Evolutionary conservation across 2,888 invertebrate genomes (phyloP), one percentile per base, ranked within the genome.

Genomic region (Drosophila neonasuta): DNA sequence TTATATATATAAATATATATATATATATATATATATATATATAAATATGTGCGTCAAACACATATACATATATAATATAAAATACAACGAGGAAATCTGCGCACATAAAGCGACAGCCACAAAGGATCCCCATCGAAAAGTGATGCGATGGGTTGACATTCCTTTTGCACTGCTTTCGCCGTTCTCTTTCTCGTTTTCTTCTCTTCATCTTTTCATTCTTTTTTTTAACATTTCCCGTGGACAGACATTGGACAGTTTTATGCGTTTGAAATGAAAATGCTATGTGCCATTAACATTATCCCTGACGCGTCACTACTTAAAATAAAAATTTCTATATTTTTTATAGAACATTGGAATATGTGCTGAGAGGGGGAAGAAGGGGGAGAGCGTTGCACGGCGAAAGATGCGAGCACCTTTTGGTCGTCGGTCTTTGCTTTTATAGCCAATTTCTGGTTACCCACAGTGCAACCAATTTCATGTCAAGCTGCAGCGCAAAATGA

Each of bases 201-300:
- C 17, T 15, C 17, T 20, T 13, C 20, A 42, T 20, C 29, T 48
- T 11, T 29, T 36, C 36, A 4, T n/a, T 36, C 60, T 51, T 45
- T 41, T 60, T 48, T 69, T 73, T 68, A 74, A 59, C 64, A 83
- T 83, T 80, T 66, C 55, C 58, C 68, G 57, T 51, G 67, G 68
- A 66, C 74, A 61, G 73, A 74, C 68, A 62, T 73, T 61, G 83
- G 78, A 71, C 75, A 86, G 69, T 83, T 86, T 83, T 83, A 84
- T 86, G 87, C 79, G 82, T 81, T 83, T 79, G 73, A 81, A 81
- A 84, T 86, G 82, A 83, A 86, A 86, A 86, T 81, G 79, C 82
- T 84, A 80, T 80, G 86, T 86, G 81, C 82, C 87, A 86, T 87
- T 84, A 84, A 85, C 84, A 87, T 84, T 84, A 87, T 88, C 84